phyloP scores from a whole-genome alignment of 2,888 invertebrate genomes.

The Antheraea assamensis region DNA sequence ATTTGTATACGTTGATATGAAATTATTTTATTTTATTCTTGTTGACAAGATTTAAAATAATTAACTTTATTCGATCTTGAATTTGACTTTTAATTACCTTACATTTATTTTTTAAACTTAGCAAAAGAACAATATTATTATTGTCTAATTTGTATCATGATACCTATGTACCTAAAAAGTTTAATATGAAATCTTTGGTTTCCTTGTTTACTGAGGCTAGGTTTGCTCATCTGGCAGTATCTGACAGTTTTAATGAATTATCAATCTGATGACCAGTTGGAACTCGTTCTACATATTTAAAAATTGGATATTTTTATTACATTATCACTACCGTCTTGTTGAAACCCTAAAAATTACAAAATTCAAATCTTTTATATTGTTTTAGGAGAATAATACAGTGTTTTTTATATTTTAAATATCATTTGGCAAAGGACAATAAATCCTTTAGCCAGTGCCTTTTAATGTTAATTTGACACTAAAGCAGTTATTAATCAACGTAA shows the following conservation, averaged over 20 bases:
- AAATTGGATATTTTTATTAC: background rate
- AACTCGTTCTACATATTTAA: background rate
- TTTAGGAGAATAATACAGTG: no score
- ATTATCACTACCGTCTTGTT: background rate
- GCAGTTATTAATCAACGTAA: background rate
- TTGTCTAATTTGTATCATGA: no score
- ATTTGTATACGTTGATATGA: conserved; percentile 9
- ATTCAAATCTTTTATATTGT: background rate
- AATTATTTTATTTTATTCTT: background rate
- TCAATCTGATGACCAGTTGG: no score
- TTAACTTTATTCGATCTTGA: background rate
- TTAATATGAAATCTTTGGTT: no score
- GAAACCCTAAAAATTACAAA: background rate
- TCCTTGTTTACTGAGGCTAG: no score
- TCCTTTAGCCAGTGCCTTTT: conserved; percentile 42
- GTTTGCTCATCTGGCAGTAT: no score
- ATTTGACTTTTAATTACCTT: background rate
- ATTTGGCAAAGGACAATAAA: background rate
- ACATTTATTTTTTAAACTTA: background rate
- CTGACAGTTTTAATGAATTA: no score
- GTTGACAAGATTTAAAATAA: background rate
- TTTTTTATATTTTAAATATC: background rate
- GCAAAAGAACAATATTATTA: no score
- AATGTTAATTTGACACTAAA: conserved; percentile 43
- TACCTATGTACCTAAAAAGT: no score